Evolutionary conservation across 2,113 vertebrate genomes (phyloP).

Genomic region (Vanacampus margaritifer): DNA sequence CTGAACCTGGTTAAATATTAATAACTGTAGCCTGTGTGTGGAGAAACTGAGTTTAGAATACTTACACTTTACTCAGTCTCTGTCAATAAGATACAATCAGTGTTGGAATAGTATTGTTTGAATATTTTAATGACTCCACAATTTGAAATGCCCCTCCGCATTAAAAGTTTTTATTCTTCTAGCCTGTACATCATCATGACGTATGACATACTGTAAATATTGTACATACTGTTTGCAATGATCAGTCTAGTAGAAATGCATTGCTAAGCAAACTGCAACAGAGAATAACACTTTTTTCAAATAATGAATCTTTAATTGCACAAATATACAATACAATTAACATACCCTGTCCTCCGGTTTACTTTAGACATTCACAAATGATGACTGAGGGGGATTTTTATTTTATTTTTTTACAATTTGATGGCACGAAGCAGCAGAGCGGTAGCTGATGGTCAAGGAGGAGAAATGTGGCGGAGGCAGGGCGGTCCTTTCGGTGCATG

Average conservation of each 20-base stretch:
- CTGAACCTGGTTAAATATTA: background rate
- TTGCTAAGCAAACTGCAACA: background rate
- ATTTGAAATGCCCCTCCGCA: too few relatives aligned
- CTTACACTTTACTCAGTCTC: background rate
- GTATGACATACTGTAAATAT: too few relatives aligned
- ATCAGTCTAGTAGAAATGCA: too few relatives aligned
- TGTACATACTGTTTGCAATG: too few relatives aligned
- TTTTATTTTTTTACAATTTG: constrained; percentile 59
- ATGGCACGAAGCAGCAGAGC: constrained; percentile 41
- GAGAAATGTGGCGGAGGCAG: constrained; percentile 15
- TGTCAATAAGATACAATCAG: background rate
- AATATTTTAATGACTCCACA: too few relatives aligned
- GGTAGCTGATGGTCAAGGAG: constrained; percentile 20
- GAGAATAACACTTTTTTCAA: constrained; percentile 41
- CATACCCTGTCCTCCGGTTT: constrained; percentile 33
- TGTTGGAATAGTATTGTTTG: background rate
- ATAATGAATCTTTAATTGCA: constrained; percentile 70
- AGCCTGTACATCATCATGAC: too few relatives aligned
- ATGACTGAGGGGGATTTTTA: constrained; percentile 29
- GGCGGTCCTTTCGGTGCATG: constrained; percentile 20
- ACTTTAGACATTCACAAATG: constrained; percentile 41
- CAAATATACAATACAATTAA: constrained; percentile 67
- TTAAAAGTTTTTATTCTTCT: too few relatives aligned
- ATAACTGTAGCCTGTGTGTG: background rate
- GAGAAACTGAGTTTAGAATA: background rate